Conservation (phyloP, 2,113 vertebrate species). For the Catagonus wagneri region DNA sequence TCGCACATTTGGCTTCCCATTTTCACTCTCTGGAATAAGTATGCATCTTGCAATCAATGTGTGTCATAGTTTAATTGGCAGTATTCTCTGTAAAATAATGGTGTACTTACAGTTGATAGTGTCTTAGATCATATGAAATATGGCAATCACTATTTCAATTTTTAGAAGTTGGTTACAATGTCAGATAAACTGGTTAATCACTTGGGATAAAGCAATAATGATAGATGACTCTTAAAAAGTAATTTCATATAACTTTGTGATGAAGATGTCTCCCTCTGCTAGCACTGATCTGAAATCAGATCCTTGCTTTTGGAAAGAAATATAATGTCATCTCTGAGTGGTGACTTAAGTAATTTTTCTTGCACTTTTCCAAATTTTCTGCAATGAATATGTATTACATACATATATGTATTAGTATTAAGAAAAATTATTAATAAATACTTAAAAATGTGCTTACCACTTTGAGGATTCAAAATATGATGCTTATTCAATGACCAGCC, state of each 20-base stretch:
- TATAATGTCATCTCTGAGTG: constrained; percentile 30
- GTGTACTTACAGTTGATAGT: neutral
- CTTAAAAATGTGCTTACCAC: constrained; percentile 90
- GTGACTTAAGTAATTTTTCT: neutral
- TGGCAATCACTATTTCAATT: neutral
- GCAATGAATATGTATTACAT: constrained; percentile 2
- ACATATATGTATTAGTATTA: neutral
- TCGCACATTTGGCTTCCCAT: neutral
- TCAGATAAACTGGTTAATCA: constrained; percentile 2
- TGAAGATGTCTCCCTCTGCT: neutral
- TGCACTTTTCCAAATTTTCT: constrained; percentile 47
- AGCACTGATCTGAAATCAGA: constrained; percentile 38
- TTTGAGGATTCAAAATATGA: constrained; percentile 96
- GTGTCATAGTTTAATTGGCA: neutral
- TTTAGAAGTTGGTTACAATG: neutral
- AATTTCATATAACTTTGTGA: constrained; percentile 3
- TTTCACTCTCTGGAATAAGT: constrained; percentile 1
- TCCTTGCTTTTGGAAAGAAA: constrained; percentile 21
- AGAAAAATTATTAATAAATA: constrained; percentile 27
- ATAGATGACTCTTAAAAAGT: neutral
- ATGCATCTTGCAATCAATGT: neutral
- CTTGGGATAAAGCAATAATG: neutral
- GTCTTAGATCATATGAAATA: neutral
- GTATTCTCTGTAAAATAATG: constrained; percentile 13
- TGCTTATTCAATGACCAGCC: constrained; percentile 99